phyloP scores from a whole-genome alignment of 2,888 invertebrate genomes.

The Pseudococcus longispinus region DNA sequence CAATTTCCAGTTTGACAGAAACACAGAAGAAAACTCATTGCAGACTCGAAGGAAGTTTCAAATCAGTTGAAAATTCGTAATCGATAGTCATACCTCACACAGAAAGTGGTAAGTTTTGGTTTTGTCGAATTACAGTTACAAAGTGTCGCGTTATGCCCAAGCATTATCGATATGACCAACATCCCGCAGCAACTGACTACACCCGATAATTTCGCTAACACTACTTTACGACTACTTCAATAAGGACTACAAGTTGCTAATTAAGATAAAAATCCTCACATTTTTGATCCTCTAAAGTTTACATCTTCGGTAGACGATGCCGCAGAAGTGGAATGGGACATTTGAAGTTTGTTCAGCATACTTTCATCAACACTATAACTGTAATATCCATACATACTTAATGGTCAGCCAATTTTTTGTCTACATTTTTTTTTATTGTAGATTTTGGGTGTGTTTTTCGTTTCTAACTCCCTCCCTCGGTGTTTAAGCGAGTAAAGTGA shows the following conservation, averaged over 20 bases:
- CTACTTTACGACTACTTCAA: slow-evolving; percentile 40
- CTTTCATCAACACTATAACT: slow-evolving; percentile 54
- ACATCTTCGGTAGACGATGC: slow-evolving; percentile 54
- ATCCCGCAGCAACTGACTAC: slow-evolving; percentile 27
- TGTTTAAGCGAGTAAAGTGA: neutral
- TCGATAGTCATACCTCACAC: neutral
- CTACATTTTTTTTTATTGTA: neutral
- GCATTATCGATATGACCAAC: neutral
- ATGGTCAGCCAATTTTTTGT: neutral
- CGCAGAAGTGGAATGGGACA: slow-evolving; percentile 53
- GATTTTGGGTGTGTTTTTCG: neutral
- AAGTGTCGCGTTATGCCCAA: neutral
- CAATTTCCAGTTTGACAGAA: neutral
- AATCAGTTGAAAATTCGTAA: neutral
- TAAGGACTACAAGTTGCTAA: slow-evolving; percentile 25
- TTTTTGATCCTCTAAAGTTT: slow-evolving; percentile 48
- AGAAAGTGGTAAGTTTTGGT: neutral
- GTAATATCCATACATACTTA: slow-evolving; percentile 29
- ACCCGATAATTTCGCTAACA: slow-evolving; percentile 7
- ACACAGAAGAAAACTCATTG: neutral
- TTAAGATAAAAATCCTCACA: slow-evolving; percentile 50
- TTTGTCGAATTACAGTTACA: neutral
- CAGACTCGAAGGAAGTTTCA: neutral
- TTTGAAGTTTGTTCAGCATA: slow-evolving; percentile 52
- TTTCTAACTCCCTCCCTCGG: neutral